phyloP scores from a whole-genome alignment of 1,140 invertebrate genomes.

The Zaprionus davidi region DNA sequence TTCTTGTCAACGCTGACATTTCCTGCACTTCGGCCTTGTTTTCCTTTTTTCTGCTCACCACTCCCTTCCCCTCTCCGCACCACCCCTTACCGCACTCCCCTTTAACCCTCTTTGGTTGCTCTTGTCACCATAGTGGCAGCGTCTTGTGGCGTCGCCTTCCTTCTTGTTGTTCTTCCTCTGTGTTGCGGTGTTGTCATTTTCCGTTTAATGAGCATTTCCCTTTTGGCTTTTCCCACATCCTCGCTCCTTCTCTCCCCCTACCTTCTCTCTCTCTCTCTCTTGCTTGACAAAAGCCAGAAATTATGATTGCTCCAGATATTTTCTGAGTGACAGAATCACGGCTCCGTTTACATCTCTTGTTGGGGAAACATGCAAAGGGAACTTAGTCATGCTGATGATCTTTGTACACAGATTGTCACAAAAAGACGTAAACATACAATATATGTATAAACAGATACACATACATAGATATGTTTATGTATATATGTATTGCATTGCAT shows the following conservation, averaged over 20 bases:
- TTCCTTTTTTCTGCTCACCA: constrained; percentile 33
- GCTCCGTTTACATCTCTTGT: neutral
- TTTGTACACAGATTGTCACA: neutral
- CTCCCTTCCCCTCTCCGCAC: neutral
- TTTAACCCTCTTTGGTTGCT: neutral
- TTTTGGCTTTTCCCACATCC: constrained; percentile 38
- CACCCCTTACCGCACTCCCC: neutral
- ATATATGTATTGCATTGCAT: no score
- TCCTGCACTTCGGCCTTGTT: constrained; percentile 75
- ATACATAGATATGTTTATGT: neutral
- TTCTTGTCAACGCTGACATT: constrained; percentile 80
- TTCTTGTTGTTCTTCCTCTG: constrained; percentile 26
- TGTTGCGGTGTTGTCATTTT: constrained; percentile 51
- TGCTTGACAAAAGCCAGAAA: constrained; percentile 64
- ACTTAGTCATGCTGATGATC: neutral
- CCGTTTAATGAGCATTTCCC: constrained; percentile 76
- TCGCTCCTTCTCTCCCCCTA: neutral
- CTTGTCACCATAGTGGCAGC: neutral
- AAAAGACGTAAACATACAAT: neutral
- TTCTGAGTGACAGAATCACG: neutral
- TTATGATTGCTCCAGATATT: constrained; percentile 73
- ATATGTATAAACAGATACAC: neutral
- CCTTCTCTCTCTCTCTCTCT: neutral
- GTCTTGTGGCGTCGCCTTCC: constrained; percentile 15
- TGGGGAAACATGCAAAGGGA: neutral